Evolutionary conservation across 2,797 vertebrate genomes (phyloP), one percentile per base, ranked within the genome.

Genomic region (Malacoctenus gilli): DNA sequence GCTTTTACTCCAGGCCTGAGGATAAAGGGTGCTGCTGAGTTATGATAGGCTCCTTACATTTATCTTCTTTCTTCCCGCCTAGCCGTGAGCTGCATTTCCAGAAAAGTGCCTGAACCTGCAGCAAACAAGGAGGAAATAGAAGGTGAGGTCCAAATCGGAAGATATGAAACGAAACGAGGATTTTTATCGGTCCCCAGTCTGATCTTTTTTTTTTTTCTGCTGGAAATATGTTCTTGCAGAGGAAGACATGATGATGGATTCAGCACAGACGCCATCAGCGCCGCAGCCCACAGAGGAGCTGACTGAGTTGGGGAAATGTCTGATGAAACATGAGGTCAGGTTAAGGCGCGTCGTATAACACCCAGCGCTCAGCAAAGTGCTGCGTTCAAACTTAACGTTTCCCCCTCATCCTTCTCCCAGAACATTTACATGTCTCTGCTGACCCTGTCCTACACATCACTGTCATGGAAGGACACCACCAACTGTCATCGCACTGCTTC

Each of bases 381-480:
- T 22, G 1, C 5, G 8, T 21, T 12, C 59, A 1, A 51, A 44
- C 32, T 31, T 1, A 16, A 8, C 14, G 10, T 49, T 21, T 19
- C 1, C 53, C n/a, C 1, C 2, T 16, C 48, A 35, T 48, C 58
- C 14, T 31, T 20, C 22, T 2, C 9, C 18, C 82, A 99, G 96
- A 93, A 93, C 44, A 92, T 96, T 52, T 97, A 94, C 71, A 95
- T 94, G 67, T 93, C 89, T 0, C 75, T 98, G 13, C 68, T 99
- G 77, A 94, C 94, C 42, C 93, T 95, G 38, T 92, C 94, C 31
- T 99, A 93, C 83, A 94, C 92, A 30, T 95, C 95, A 1, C 88
- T 99, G 23, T 94, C 94, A 10, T 99, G 97, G 97, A 96, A 94
- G 65, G 97, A 99, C 80, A 94, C 96, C 11, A 83, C 91, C 0